Evolutionary conservation across 1,140 invertebrate genomes (phyloP).

Genomic region (Drosophila mauritiana): DNA sequence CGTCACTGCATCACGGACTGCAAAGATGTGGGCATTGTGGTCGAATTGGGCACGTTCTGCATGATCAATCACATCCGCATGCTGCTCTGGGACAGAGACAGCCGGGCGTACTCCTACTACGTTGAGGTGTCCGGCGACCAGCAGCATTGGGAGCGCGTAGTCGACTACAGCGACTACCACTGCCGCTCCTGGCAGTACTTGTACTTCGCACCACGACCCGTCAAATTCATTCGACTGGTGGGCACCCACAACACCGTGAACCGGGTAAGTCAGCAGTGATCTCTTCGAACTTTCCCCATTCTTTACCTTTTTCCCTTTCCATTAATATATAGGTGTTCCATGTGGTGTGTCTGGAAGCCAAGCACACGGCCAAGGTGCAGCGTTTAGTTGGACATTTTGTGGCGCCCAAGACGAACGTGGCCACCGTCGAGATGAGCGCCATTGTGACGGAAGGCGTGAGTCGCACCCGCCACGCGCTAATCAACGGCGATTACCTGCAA

Average conservation of each 20-base stretch:
- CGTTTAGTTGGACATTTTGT: conserved; percentile 91
- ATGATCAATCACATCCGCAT: conserved; percentile 97
- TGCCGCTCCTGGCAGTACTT: conserved; percentile 98
- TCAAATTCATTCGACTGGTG: conserved; percentile 95
- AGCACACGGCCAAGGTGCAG: conserved; percentile 91
- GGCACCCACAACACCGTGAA: conserved; percentile 98
- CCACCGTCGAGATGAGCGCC: conserved; percentile 94
- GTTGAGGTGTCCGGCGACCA: conserved; percentile 98
- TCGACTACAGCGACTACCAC: conserved; percentile 95
- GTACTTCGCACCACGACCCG: conserved; percentile 95
- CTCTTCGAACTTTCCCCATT: too few relatives aligned
- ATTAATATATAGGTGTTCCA: conserved; percentile 91
- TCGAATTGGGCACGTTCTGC: conserved; percentile 93
- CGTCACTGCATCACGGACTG: conserved; percentile 95
- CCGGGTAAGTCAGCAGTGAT: conserved; percentile 86
- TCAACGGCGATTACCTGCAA: conserved; percentile 96
- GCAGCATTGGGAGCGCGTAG: conserved; percentile 96
- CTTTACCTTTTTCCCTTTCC: too few relatives aligned
- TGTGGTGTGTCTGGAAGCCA: conserved; percentile 95
- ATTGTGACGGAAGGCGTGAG: conserved; percentile 97
- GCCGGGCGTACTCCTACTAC: conserved; percentile 97
- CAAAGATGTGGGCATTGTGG: conserved; percentile 91
- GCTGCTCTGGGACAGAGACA: conserved; percentile 97
- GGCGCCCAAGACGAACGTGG: conserved; percentile 95
- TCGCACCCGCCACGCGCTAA: conserved; percentile 95